Percentiles rank a stretch among this genome's conserved stretches.
Conservation (phyloP, 2,888 invertebrate species). For the Belgica antarctica region DNA sequence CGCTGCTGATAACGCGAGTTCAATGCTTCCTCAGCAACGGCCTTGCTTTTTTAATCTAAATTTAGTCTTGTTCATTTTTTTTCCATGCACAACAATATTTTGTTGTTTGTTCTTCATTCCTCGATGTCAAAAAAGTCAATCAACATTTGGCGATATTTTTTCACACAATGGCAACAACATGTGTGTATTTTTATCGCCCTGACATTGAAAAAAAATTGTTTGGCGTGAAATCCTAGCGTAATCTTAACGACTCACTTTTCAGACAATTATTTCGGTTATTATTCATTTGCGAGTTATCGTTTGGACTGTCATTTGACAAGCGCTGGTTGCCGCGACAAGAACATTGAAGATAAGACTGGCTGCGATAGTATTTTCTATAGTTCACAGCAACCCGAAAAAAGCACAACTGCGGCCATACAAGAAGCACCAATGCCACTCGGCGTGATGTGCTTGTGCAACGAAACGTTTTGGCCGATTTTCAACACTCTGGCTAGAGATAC, state of each 20-base stretch:
- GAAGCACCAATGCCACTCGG: background rate
- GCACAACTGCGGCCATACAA: too few species aligned
- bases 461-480: too few species aligned
- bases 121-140: slow-evolving; percentile 6
- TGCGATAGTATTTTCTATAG: background rate
- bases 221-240: too few species aligned
- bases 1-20: slow-evolving; percentile 5
- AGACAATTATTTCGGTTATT: too few species aligned
- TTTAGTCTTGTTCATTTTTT: too few species aligned
- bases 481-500: background rate
- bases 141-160: background rate
- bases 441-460: background rate
- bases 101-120: background rate
- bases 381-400: background rate
- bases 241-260: slow-evolving; percentile 11
- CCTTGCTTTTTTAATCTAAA: too few species aligned
- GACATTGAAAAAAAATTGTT: slow-evolving; percentile 12
- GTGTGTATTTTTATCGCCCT: background rate
- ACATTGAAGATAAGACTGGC: too few species aligned
- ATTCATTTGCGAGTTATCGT: too few species aligned
- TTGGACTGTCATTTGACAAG: too few species aligned
- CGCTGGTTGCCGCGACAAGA: too few species aligned
- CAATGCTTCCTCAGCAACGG: background rate
- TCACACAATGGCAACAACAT: background rate
- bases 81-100: too few species aligned